Evolutionary conservation across 2,113 vertebrate species (phyloP), one percentile per base, ranked within the genome.

Genomic region (Thamnaconus septentrionalis): DNA sequence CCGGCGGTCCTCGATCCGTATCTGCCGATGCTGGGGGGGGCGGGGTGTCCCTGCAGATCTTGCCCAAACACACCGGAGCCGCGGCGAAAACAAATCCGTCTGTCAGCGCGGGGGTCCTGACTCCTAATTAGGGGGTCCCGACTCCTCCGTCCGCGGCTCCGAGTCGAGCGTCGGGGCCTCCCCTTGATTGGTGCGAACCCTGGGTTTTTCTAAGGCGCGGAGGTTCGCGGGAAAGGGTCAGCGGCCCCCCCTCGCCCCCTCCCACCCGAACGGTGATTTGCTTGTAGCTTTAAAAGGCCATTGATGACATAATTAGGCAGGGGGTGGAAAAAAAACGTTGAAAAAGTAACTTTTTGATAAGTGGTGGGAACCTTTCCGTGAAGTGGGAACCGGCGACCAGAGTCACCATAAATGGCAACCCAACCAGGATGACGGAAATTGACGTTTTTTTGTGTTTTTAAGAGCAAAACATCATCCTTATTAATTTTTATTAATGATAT

Each of bases 71-170:
- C 53, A 31, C 18, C 18, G 18, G 51, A 12, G 44, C 69, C 69
- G 71, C 87, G 89, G 91, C 86, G 88, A 89, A 90, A 92, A 91
- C 86, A 88, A 93, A 91, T 89, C 89, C 86, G 88, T 84, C 73
- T 90, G 89, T 90, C 85, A 88, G 88, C 87, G 79, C 48, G 88
- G 88, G 91, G 91, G 18, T 92, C 90, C 90, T 78, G 64, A 85
- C 71, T 85, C 61, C 81, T 86, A 81, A 79, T 82, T 75, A 84
- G 87, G 41, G 18, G 53, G 88, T 91, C 8, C 65, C 78, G 78
- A 88, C 84, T 92, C 83, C 77, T 12, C 85, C 74, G 89, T 88
- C 86, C 79, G 55, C 78, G 60, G 85, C 88, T 90, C 86, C 71
- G 87, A 90, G 81, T 90, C 90, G 84, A 90, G 85, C 85, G 79